Evolutionary conservation across 2,888 invertebrate species (phyloP), one percentile per base, ranked within the genome.

Genomic region (Drosophila formosana): DNA sequence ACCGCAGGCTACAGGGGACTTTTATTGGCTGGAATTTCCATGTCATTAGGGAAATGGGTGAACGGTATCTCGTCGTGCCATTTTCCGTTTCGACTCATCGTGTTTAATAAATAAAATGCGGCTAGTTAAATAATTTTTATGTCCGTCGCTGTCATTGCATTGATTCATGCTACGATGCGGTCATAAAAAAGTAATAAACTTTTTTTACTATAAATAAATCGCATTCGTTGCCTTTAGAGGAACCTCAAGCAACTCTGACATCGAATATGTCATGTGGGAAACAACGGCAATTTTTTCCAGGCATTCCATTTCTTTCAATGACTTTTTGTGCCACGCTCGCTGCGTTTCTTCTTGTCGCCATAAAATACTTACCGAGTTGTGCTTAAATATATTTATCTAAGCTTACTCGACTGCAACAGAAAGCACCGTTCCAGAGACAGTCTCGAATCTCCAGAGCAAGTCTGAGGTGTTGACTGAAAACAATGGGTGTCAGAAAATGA

Each of bases 351-450:
- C 46, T 56, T 63, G 78, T 68, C 72, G 77, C 72, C 55, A 68
- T 41, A 67, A 71, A 75, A 58, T 46, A 57, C 32, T 52, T 43
- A n/a, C 11, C 47, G 52, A 58, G n/a, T 4, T 37, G 56, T 47
- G 53, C 53, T 78, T 78, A 28, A 62, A 80, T 67, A 66, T 63
- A 66, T 80, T 71, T 87, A 58, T 70, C 66, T 67, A 47, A 71
- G 32, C 32, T 73, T 76, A 78, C 69, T 88, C 71, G 73, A 39
- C 60, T 84, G 86, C 74, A 82, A 76, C 74, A 71, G 67, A 64
- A 80, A 78, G 72, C 79, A 71, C 82, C 67, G 80, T 78, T 82
- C 51, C 41, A 34, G 9, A 50, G 41, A 57, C 37, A 30, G 46
- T 55, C 60, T 49, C 18, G 18, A 56, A 50, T 66, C 47, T 49